A percentile compares a stretch with the other conserved stretches of the same genome.
Evolutionary conservation across 2,113 vertebrate genomes (phyloP).

Genomic region (Sakesphorus luctuosus): DNA sequence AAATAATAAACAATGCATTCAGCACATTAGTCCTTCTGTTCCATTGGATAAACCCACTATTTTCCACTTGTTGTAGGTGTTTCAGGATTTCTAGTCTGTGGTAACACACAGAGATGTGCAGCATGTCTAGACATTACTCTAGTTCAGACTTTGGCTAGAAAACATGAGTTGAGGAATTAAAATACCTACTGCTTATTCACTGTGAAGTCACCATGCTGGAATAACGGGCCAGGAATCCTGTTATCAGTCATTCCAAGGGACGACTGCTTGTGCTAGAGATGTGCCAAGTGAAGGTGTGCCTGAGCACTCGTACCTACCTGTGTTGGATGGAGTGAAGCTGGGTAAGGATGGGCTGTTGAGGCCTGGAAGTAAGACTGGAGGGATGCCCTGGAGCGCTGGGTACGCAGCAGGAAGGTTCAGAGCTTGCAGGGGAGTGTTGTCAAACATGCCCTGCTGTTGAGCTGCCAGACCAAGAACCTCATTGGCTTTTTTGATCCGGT

Average conservation of each 20-base stretch:
- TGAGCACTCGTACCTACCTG: conserved; percentile 84
- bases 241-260: neutral
- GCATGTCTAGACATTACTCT: neutral
- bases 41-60: neutral
- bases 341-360: conserved; percentile 96
- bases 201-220: neutral
- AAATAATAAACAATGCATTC: neutral
- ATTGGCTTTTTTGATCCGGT: conserved; percentile 99
- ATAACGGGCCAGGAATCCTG: neutral
- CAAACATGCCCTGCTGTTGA: conserved; percentile 95
- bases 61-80: neutral
- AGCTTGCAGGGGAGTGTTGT: conserved; percentile 92
- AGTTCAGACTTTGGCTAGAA: neutral
- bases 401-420: conserved; percentile 95
- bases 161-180: neutral
- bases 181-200: neutral
- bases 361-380: conserved; percentile 94
- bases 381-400: conserved; percentile 94
- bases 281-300: neutral
- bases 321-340: conserved; percentile 96
- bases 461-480: conserved; percentile 95
- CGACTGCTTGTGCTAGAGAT: neutral
- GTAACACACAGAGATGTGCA: neutral
- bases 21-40: neutral
- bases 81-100: neutral